phyloP scores from a whole-genome alignment of 92 coral and sea anemone genomes.

The Bergia sp. region DNA sequence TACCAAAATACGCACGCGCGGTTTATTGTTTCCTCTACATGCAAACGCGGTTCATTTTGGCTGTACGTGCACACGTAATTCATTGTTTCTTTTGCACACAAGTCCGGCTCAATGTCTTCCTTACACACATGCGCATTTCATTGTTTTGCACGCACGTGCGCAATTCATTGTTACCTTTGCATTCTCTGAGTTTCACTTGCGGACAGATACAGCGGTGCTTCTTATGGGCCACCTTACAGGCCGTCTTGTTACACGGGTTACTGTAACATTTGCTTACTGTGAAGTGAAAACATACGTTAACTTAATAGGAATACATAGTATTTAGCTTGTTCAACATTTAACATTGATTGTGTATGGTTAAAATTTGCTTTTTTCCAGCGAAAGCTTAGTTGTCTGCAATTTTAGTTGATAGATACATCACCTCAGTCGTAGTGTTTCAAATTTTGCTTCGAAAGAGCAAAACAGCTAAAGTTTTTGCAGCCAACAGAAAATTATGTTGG shows the following conservation, averaged over 20 bases:
- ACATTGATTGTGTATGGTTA: not conserved
- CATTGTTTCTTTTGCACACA: not conserved
- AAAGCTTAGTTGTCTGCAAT: not conserved
- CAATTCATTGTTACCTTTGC: not conserved
- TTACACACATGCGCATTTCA: not conserved
- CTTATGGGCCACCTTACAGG: constrained; percentile 7
- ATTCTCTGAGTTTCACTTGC: constrained; percentile 20
- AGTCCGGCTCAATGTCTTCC: not conserved
- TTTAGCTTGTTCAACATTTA: not conserved
- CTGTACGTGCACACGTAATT: not conserved
- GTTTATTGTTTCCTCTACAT: too few relatives aligned
- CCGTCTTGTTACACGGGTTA: constrained; percentile 36
- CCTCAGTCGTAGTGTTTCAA: too few relatives aligned
- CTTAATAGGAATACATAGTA: not conserved
- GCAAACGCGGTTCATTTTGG: too few relatives aligned
- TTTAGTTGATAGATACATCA: too few relatives aligned
- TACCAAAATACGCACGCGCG: too few relatives aligned
- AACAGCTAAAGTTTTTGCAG: too few relatives aligned
- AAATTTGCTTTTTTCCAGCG: not conserved
- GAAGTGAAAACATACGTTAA: not conserved
- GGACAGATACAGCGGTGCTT: constrained; percentile 26
- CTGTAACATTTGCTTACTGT: constrained; percentile 15
- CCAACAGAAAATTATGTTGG: too few relatives aligned
- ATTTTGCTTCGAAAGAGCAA: too few relatives aligned
- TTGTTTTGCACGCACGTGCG: not conserved